These are phyloP conservation scores for Heterodera filipjevi DNA, from an alignment of 2,888 invertebrate genomes.

Conservation along the genomic window DNA sequence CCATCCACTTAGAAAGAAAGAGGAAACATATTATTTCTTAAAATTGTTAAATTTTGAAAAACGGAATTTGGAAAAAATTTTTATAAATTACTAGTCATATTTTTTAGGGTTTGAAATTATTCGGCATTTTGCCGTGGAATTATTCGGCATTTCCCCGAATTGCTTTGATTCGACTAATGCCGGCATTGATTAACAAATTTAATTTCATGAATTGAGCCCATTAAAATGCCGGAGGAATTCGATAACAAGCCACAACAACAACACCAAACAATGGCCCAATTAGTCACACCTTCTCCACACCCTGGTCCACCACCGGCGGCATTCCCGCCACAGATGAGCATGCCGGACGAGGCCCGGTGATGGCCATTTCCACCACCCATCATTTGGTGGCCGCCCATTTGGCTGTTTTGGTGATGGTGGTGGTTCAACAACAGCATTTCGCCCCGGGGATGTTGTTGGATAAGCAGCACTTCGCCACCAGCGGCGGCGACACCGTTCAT, in stretches of 20 bases:
- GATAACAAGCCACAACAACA: no score
- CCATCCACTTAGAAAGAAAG: background rate
- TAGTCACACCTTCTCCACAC: background rate
- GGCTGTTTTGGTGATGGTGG: background rate
- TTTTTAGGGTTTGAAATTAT: no score
- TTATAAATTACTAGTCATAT: no score
- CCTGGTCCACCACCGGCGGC: background rate
- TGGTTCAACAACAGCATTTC: conserved; percentile 14
- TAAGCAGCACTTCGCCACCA: conserved; percentile 2
- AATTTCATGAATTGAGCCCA: no score
- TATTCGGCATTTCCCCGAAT: no score
- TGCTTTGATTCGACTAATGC: no score
- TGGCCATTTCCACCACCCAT: background rate
- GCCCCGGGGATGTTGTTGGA: background rate
- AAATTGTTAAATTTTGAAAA: no score
- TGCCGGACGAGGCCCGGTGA: background rate
- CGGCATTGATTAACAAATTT: no score
- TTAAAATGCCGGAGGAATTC: no score
- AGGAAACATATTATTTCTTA: no score
- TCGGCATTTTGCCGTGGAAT: no score
- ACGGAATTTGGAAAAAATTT: background rate
- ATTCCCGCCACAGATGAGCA: background rate
- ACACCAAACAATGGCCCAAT: no score
- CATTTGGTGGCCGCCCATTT: background rate
- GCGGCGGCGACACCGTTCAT: conserved; percentile 7